Evolutionary conservation across 2,797 vertebrate genomes (phyloP), one percentile per base, ranked within the genome.

Genomic region (Poecilia picta): DNA sequence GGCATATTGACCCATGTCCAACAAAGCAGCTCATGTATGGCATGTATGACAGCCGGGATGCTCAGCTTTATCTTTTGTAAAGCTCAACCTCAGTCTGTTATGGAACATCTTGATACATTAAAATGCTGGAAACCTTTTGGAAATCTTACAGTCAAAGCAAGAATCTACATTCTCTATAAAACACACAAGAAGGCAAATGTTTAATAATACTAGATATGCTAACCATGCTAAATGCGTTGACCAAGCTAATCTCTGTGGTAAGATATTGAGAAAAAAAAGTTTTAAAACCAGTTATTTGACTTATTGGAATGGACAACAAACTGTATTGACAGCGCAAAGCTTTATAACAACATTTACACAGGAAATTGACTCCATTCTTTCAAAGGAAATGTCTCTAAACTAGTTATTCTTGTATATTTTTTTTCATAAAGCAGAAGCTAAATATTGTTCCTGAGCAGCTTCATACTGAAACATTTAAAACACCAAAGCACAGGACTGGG

Each of bases 391-490:
- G 1, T 68, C 10, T 68, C 39, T 68, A 41, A 68, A 12, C 20
- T 25, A 43, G 20, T 41, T 25, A 25, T 41, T 41, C 36, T 41
- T 25, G 36, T 51, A 39, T 74, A 81, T 68, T 41, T 39, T 81
- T 62, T 73, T 18, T 28, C 41, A 62, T 64, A 36, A 49, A 39
- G 12, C 39, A 62, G 33, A 73, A 28, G 12, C 2, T 66, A 45
- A 83, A 80, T 55, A 49, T 31, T 70, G 64, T 45, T 79, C 70
- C 51, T 80, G 77, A 79, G 75, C 78, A 76, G 81, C 81, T 76
- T 80, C 75, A 79, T 68, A 74, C 70, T 71, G 84, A 81, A 81
- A 72, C 82, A 76, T 81, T 86, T 36, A 81, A 83, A 86, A 88
- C 83, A 72, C 73, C 81, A 81, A 45, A 72, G 73, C 76, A 66